Percentiles rank a stretch among this genome's conserved stretches.
Evolutionary conservation across 2,113 vertebrate genomes (phyloP).

Genomic region (Leptodactylus fuscus): DNA sequence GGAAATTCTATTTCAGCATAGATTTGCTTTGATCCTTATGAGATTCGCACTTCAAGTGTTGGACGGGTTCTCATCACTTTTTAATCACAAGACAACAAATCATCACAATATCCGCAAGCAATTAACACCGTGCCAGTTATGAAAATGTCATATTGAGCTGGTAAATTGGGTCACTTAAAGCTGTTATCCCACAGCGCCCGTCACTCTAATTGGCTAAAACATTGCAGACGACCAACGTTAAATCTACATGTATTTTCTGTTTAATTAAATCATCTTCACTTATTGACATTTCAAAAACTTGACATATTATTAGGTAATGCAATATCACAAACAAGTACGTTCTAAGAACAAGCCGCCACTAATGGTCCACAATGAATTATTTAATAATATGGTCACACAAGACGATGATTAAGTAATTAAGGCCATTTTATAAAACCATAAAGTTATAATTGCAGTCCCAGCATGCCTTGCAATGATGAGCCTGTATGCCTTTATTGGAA

Average conservation of each 20-base stretch:
- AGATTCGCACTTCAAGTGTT: slow-evolving; percentile 13
- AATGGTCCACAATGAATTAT: not conserved
- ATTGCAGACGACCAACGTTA: slow-evolving; percentile 9
- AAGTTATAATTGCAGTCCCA: not conserved
- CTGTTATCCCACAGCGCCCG: slow-evolving; percentile 24
- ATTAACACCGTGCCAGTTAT: slow-evolving; percentile 31
- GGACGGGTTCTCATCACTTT: slow-evolving; percentile 8
- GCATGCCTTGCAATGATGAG: not conserved
- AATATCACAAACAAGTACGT: not conserved
- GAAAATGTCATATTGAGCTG: slow-evolving; percentile 24
- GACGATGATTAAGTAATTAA: not conserved
- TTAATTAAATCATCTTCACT: slow-evolving; percentile 27
- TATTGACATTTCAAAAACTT: slow-evolving; percentile 3
- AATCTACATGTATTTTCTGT: slow-evolving; percentile 25
- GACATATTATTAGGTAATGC: not conserved
- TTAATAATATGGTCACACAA: not conserved
- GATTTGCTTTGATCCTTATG: not conserved
- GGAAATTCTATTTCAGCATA: not conserved
- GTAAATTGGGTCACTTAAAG: slow-evolving; percentile 40
- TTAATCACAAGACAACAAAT: slow-evolving; percentile 37
- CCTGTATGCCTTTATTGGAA: not conserved
- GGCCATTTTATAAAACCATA: not conserved
- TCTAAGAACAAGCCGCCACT: not conserved
- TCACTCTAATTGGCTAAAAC: slow-evolving; percentile 35
- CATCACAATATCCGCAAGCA: slow-evolving; percentile 30